Evolutionary conservation across 2,113 vertebrate species (phyloP).

Genomic region (Malaclemys terrapin): DNA sequence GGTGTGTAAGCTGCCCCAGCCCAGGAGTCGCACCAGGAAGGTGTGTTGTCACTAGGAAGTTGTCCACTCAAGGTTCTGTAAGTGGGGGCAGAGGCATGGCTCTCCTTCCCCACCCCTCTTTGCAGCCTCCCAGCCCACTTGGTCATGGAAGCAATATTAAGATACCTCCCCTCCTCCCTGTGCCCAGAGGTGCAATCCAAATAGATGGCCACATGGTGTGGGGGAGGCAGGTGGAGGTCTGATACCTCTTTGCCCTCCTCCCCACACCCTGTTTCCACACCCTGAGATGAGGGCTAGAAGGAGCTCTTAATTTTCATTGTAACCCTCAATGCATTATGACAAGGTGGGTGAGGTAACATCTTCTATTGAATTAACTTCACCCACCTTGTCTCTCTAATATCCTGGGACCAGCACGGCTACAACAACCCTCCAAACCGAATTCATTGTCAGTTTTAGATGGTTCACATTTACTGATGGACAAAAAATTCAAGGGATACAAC

Average conservation of each 20-base stretch:
- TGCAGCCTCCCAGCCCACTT: fast-evolving
- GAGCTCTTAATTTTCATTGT: neutral
- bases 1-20: neutral
- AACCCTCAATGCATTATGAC: neutral
- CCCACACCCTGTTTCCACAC: neutral
- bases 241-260: neutral
- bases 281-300: neutral
- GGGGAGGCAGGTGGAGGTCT: neutral
- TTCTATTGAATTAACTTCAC: neutral
- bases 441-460: neutral
- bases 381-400: neutral
- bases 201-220: neutral
- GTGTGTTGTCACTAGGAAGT: neutral
- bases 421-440: neutral
- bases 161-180: neutral
- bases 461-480: neutral
- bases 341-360: neutral
- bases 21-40: neutral
- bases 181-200: neutral
- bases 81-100: neutral
- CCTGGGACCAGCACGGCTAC: neutral
- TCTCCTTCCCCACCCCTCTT: neutral
- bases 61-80: neutral
- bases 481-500: neutral
- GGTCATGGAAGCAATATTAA: neutral